phyloP scores from a whole-genome alignment of 2,797 vertebrate genomes.

The Mergus octosetaceus region DNA sequence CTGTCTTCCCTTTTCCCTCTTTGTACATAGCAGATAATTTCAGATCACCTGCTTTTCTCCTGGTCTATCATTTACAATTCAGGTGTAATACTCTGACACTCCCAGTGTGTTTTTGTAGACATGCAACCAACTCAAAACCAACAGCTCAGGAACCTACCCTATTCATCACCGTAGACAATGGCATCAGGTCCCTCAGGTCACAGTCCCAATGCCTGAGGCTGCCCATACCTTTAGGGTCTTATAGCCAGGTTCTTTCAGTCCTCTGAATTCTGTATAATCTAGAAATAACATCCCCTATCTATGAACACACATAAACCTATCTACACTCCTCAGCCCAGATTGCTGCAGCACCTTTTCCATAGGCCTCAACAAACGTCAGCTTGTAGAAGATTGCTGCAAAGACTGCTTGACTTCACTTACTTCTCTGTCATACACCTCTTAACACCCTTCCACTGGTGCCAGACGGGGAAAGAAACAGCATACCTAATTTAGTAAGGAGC shows the following conservation, averaged over 20 bases:
- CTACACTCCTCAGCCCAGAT: not conserved
- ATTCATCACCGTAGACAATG: not conserved
- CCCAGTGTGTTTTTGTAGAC: not conserved
- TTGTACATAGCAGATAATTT: not conserved
- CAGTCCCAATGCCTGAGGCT: not conserved
- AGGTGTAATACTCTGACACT: not conserved
- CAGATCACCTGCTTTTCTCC: not conserved
- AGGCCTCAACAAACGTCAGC: not conserved
- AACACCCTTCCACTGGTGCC: not conserved
- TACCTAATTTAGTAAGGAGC: not conserved
- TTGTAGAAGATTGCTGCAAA: not conserved
- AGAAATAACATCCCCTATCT: not conserved
- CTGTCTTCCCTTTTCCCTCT: not conserved
- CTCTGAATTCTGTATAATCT: not conserved
- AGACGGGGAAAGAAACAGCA: not conserved
- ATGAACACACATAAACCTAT: not conserved
- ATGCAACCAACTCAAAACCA: not conserved
- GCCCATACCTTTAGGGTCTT: not conserved
- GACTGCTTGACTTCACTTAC: not conserved
- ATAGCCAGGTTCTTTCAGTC: not conserved
- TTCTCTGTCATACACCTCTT: not conserved
- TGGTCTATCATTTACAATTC: not conserved
- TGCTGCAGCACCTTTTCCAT: not conserved
- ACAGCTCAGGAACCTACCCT: not conserved
- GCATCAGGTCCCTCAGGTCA: not conserved